Conservation (phyloP, 1,140 invertebrate species). For the Conus ventricosus region DNA sequence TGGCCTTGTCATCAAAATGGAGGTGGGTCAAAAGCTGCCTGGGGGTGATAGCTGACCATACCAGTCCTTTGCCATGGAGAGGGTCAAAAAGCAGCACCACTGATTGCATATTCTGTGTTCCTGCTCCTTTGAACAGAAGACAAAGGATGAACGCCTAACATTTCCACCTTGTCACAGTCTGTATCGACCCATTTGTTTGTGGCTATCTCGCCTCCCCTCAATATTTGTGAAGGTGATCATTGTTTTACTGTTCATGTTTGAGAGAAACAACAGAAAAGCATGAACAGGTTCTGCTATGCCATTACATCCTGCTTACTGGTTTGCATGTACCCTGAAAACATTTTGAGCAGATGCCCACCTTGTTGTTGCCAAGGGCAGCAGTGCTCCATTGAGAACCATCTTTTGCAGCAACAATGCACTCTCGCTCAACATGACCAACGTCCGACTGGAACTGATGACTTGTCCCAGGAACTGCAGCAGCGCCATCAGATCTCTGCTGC, state of each 20-base stretch:
- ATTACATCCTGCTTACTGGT: conserved; percentile 41
- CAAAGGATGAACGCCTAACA: not conserved
- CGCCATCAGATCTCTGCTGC: not conserved
- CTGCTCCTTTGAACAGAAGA: not conserved
- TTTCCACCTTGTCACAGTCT: not conserved
- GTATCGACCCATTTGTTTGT: too few relatives aligned
- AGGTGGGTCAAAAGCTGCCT: too few relatives aligned
- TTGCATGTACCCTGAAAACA: not conserved
- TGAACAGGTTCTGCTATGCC: conserved; percentile 17
- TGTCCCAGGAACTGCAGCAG: not conserved
- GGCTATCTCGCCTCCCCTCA: too few relatives aligned
- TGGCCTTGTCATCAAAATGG: too few relatives aligned
- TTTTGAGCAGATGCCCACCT: not conserved
- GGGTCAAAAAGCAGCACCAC: not conserved
- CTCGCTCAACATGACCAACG: not conserved
- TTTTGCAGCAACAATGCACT: not conserved
- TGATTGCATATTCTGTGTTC: not conserved
- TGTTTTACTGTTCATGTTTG: not conserved
- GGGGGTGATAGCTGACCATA: not conserved
- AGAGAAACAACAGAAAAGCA: not conserved
- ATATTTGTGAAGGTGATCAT: not conserved
- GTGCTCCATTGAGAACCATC: conserved; percentile 9
- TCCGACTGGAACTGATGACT: not conserved
- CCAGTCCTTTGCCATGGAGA: not conserved
- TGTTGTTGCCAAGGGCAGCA: not conserved